Percentiles rank a stretch among this genome's conserved stretches.
Conservation (phyloP, 2,113 vertebrate species). For the Epinephelus lanceolatus region DNA sequence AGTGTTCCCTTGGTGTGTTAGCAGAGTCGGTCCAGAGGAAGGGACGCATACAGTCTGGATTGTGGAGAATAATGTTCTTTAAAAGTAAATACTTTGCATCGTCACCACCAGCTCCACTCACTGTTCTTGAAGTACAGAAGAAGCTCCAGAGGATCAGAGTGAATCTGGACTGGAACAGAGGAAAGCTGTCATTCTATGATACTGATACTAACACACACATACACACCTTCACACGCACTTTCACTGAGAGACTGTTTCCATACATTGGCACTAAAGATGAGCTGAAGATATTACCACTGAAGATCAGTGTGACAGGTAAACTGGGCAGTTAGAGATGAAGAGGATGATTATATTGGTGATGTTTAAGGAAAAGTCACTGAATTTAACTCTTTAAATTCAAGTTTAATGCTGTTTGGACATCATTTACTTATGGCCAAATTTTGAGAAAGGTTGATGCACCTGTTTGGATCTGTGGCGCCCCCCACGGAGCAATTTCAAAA, state of each 20-base stretch:
- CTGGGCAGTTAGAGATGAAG: not conserved
- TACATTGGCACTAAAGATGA: not conserved
- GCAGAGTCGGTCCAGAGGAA: not conserved
- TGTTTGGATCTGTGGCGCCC: no score
- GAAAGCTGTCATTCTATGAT: not conserved
- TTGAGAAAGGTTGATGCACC: no score
- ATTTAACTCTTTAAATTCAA: no score
- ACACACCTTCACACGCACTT: not conserved
- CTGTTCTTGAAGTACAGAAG: not conserved
- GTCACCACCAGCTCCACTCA: not conserved
- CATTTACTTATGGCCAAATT: no score
- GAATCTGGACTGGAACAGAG: not conserved
- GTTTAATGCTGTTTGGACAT: no score
- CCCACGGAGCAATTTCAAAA: no score
- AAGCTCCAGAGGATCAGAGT: not conserved
- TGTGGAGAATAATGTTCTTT: not conserved
- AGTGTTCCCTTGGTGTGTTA: not conserved
- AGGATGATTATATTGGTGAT: no score
- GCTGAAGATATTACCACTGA: not conserved
- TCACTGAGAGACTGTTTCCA: not conserved
- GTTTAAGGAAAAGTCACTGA: no score
- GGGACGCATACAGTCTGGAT: not conserved
- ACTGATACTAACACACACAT: not conserved
- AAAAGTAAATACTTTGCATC: not conserved
- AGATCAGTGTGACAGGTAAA: not conserved